Conservation (phyloP, 2,797 vertebrate genomes). For the Tamandua tetradactyla region DNA sequence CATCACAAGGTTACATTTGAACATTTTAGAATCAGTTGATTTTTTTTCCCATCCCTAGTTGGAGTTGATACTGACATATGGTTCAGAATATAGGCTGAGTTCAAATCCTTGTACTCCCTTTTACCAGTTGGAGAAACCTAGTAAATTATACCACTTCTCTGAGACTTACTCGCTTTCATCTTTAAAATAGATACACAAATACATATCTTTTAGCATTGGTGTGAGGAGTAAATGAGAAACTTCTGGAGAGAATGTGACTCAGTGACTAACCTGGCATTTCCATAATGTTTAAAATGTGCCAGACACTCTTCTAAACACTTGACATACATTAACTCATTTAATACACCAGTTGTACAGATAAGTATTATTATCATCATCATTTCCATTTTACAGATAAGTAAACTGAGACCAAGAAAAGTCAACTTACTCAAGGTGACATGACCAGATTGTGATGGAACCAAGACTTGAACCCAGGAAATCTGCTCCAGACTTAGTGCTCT, state of each 20-base stretch:
- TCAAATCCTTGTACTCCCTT: neutral
- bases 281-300: neutral
- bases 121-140: neutral
- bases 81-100: neutral
- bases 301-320: neutral
- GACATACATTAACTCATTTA: neutral
- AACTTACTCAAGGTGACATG: neutral
- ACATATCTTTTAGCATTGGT: neutral
- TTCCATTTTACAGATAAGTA: neutral
- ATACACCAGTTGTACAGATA: no score
- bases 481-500: neutral
- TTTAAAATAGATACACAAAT: neutral
- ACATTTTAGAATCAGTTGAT: neutral
- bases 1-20: neutral
- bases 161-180: constrained; percentile 24
- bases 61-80: neutral
- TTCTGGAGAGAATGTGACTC: neutral
- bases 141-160: neutral
- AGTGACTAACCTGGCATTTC: neutral
- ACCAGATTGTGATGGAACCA: neutral
- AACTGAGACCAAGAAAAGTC: neutral
- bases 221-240: neutral
- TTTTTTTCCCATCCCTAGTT: neutral
- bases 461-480: neutral
- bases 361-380: neutral